Evolutionary conservation across 2,113 vertebrate species (phyloP), one percentile per base, ranked within the genome.

Genomic region (Oncorhynchus clarkii): DNA sequence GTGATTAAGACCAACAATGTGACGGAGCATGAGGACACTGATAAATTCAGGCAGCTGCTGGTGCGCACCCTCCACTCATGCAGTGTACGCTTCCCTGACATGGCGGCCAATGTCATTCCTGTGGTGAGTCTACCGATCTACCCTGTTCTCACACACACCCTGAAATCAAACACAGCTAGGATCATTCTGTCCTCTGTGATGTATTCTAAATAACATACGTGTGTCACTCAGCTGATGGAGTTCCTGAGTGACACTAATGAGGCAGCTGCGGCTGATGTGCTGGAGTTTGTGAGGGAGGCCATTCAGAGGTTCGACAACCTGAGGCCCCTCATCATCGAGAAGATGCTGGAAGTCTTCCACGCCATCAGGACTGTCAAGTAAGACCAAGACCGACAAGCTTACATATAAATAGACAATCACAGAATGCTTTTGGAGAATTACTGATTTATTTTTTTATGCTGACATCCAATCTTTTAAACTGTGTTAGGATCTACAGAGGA

Each of bases 1-100:
- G 98, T 99, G 80, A 99, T 99, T 90, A 99, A 99, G 93, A 99
- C 98, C 45, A 99, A 99, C 86, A 99, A 99, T 14, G 97, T 98
- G 71, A 96, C 96, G 0, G 98, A 99, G 65, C 98, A 99, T 2
- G 98, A 99, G 88, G 98, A 99, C 86, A 99, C 97, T 1, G 98
- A 99, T 92, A 99, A 99, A 85, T 99, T 97, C 75, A 92, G 98
- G 67, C 98, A 99, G 84, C 96, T 99, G 34, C 93, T 99, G 71
- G 98, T 99, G 68, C 95, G 98, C 68, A 99, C 98, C 0, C 89
- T 99, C 65, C 98, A 99, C 85, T 99, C 97, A 18, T 99, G 98
- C 79, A 99, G 97, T 0, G 97, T 99, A 70, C 96, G 98, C 65
- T 99, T 99, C 89, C 97, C 98, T 77, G 98, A 99, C 87, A 99